phyloP scores from a whole-genome alignment of 1,140 invertebrate genomes.

The Mizuhopecten yessoensis region DNA sequence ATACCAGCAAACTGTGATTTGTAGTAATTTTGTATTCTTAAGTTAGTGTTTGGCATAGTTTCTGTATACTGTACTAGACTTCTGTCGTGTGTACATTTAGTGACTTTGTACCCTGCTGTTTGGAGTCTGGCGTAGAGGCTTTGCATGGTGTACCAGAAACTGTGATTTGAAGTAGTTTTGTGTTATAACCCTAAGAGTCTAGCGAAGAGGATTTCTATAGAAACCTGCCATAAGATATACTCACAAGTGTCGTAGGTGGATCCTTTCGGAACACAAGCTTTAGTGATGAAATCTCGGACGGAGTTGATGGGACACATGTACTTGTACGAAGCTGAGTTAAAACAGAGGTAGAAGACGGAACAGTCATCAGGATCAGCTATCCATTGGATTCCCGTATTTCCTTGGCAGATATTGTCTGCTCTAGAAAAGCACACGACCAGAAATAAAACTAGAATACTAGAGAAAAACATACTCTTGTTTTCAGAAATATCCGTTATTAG shows the following conservation, averaged over 20 bases:
- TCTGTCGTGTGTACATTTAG: no score
- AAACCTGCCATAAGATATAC: not conserved
- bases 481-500: not conserved
- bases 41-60: no score
- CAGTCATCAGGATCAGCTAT: not conserved
- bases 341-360: not conserved
- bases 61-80: no score
- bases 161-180: no score
- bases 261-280: not conserved
- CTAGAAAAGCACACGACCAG: not conserved
- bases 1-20: no score
- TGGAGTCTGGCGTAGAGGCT: no score
- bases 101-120: no score
- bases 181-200: no score
- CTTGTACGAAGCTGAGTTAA: not conserved
- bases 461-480: not conserved
- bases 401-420: not conserved
- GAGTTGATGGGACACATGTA: constrained; percentile 13
- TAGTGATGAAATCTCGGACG: constrained; percentile 18
- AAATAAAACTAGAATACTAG: not conserved
- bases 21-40: no score
- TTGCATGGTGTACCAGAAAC: no score
- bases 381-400: constrained; percentile 7
- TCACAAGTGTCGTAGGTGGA: constrained; percentile 7
- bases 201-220: no score